phyloP scores from a whole-genome alignment of 1,140 invertebrate species.

The Neodiprion virginianus region DNA sequence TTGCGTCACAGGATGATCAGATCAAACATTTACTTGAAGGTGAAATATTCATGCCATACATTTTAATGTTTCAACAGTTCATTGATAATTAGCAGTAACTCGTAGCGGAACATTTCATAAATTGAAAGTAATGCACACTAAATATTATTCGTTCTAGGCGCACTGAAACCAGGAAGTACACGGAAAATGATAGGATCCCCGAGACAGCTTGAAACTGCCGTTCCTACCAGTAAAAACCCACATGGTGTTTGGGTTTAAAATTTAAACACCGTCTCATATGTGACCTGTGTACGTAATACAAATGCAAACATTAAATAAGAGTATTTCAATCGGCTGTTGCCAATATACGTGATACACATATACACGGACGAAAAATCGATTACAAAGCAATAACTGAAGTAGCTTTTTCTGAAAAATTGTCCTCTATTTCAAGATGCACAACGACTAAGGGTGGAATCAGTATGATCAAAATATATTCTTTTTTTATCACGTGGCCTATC shows the following conservation, averaged over 20 bases:
- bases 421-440: too few relatives aligned
- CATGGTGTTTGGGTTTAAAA: slow-evolving; percentile 93
- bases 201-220: slow-evolving; percentile 88
- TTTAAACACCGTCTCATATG: neutral
- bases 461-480: too few relatives aligned
- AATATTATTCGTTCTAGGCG: slow-evolving; percentile 63
- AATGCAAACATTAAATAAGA: neutral
- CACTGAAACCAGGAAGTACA: slow-evolving; percentile 84
- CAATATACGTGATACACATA: too few relatives aligned
- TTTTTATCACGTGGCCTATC: too few relatives aligned
- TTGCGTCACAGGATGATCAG: slow-evolving; percentile 80
- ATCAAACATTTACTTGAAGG: slow-evolving; percentile 81
- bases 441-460: too few relatives aligned
- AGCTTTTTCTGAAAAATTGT: too few relatives aligned
- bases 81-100: slow-evolving; percentile 1
- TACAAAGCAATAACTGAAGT: too few relatives aligned
- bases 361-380: too few relatives aligned
- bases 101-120: slow-evolving; percentile 14
- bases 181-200: slow-evolving; percentile 90
- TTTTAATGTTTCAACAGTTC: neutral
- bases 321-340: neutral
- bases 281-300: neutral
- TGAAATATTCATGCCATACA: slow-evolving; percentile 41
- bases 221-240: slow-evolving; percentile 93
- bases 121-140: slow-evolving; percentile 28